Conservation (phyloP, 2,797 vertebrate species). For the Pogoniulus pusillus region DNA sequence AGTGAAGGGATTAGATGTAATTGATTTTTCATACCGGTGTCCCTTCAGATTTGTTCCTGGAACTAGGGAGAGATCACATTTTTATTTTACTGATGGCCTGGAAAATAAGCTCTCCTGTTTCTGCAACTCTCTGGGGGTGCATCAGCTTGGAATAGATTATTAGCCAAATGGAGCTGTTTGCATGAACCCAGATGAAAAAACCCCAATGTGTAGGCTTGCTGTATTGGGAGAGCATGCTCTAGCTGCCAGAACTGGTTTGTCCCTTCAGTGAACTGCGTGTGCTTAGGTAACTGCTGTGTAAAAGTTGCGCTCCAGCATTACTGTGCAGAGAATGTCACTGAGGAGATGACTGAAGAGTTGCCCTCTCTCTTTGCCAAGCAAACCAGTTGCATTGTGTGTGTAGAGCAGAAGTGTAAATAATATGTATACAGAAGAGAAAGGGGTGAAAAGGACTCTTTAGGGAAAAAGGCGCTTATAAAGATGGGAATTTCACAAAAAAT, state of each 20-base stretch:
- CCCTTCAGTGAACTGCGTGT: background rate
- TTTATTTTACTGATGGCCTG: constrained; percentile 21
- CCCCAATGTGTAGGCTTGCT: background rate
- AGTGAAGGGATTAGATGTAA: background rate
- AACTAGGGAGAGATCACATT: background rate
- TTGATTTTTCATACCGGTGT: constrained; percentile 11
- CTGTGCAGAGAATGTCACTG: background rate
- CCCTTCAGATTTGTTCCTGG: constrained; percentile 9
- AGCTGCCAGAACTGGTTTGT: background rate
- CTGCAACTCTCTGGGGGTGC: background rate
- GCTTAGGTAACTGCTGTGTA: background rate
- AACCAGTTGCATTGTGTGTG: background rate
- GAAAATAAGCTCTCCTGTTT: constrained; percentile 34
- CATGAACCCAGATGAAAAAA: background rate
- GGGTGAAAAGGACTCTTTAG: background rate
- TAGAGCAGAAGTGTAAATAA: background rate
- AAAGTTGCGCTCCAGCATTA: background rate
- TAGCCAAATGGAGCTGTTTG: constrained; percentile 15
- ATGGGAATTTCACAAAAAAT: background rate
- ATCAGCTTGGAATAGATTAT: constrained; percentile 50
- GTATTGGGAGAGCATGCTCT: background rate
- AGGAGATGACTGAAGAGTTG: background rate
- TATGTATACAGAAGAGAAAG: background rate
- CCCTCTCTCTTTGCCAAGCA: background rate
- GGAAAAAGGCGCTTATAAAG: background rate